These are phyloP conservation scores for Dexiosoma caninum DNA, from an alignment of 2,888 invertebrate genomes.

Conservation along the genomic window DNA sequence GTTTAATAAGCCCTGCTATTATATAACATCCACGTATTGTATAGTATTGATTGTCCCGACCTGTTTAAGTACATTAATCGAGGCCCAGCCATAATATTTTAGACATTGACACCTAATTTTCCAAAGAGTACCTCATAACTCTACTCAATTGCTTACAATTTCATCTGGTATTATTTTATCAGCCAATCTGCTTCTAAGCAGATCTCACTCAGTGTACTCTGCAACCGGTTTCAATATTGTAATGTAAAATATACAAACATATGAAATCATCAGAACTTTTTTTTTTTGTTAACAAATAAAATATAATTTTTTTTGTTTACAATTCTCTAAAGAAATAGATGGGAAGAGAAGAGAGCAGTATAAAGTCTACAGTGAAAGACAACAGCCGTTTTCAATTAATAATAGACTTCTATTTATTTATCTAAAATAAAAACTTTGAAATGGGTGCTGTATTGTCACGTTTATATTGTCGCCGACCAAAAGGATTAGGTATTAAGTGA, in stretches of 20 bases:
- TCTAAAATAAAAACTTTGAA: background rate
- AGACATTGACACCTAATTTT: no score
- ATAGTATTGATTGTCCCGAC: no score
- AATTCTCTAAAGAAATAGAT: background rate
- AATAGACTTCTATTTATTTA: background rate
- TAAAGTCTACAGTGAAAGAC: background rate
- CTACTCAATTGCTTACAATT: no score
- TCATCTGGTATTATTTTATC: no score
- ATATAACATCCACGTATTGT: no score
- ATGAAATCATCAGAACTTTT: constrained; percentile 36
- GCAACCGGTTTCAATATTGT: background rate
- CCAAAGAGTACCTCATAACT: no score
- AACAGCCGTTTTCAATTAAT: background rate
- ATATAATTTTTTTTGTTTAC: background rate
- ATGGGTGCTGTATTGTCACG: constrained; percentile 43
- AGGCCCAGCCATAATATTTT: no score
- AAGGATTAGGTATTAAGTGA: constrained; percentile 25
- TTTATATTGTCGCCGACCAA: constrained; percentile 36
- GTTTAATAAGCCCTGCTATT: no score
- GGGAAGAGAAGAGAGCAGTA: background rate
- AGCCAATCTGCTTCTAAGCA: no score
- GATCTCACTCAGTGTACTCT: background rate
- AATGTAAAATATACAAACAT: background rate
- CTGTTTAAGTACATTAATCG: no score
- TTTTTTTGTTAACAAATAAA: background rate